Conservation (phyloP, 1,140 invertebrate genomes). For the Scaptomyza hsui region DNA sequence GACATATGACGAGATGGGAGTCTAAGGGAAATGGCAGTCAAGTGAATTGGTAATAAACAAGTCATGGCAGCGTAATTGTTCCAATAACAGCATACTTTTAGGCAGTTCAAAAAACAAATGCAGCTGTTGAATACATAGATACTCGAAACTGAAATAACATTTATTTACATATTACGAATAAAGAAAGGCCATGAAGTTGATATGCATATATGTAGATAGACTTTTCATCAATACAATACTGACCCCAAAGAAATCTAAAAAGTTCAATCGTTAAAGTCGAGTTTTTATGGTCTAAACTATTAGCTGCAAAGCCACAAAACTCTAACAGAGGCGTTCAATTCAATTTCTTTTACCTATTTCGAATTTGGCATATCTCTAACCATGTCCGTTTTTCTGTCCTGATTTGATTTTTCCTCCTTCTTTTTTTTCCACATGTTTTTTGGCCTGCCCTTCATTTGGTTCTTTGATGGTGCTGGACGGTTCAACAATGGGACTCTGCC, state of each 20-base stretch:
- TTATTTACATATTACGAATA: too few species aligned
- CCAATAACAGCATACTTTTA: neutral
- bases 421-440: slow-evolving; percentile 12
- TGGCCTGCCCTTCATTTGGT: slow-evolving; percentile 3
- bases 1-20: slow-evolving; percentile 16
- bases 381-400: slow-evolving; percentile 38
- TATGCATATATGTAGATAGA: too few species aligned
- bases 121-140: neutral
- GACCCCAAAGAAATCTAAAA: neutral
- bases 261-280: slow-evolving; percentile 10
- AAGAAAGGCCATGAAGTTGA: too few species aligned
- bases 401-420: slow-evolving; percentile 44
- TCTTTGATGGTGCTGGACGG: slow-evolving; percentile 26
- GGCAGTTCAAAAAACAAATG: neutral
- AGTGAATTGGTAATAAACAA: slow-evolving; percentile 26
- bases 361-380: slow-evolving; percentile 9
- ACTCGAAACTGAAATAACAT: too few species aligned
- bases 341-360: slow-evolving; percentile 47
- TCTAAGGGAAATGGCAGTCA: slow-evolving; percentile 15
- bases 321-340: slow-evolving; percentile 31
- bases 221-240: neutral
- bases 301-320: slow-evolving; percentile 23
- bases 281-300: slow-evolving; percentile 3
- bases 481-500: slow-evolving; percentile 49
- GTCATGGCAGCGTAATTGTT: slow-evolving; percentile 21